Evolutionary conservation across 1,140 invertebrate genomes (phyloP).

Genomic region (Drosophila tsacasi): DNA sequence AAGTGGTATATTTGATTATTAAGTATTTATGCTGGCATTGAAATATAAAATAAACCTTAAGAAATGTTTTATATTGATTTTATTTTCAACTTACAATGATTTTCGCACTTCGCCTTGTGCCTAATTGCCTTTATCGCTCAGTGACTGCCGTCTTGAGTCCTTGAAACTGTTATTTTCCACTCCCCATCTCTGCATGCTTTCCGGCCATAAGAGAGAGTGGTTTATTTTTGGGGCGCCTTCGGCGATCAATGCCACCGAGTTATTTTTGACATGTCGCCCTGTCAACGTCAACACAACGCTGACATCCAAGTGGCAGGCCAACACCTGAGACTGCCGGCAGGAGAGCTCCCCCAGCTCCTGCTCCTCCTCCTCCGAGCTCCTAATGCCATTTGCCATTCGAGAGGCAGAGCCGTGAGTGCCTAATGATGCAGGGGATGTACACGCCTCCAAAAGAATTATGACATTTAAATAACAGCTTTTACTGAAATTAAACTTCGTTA

Average conservation of each 20-base stretch:
- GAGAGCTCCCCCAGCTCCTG: background rate
- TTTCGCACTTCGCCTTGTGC: too few species aligned
- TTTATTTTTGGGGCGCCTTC: constrained; percentile 28
- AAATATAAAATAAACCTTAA: too few species aligned
- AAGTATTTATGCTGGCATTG: too few species aligned
- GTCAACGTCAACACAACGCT: constrained; percentile 39
- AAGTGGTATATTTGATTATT: too few species aligned
- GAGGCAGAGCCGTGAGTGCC: constrained; percentile 21
- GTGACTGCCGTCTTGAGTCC: too few species aligned
- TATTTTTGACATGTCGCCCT: constrained; percentile 46
- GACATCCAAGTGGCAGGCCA: constrained; percentile 43
- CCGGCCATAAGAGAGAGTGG: constrained; percentile 7
- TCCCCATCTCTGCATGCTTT: background rate
- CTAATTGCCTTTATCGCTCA: background rate
- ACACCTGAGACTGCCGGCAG: constrained; percentile 24
- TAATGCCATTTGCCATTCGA: constrained; percentile 23
- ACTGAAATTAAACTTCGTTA: background rate
- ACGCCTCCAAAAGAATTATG: background rate
- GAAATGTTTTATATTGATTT: too few species aligned
- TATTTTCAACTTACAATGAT: background rate
- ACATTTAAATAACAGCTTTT: background rate
- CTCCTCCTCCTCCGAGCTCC: background rate
- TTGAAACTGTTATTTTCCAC: background rate
- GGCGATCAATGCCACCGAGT: constrained; percentile 42
- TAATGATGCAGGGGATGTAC: constrained; percentile 33